Evolutionary conservation across 2,888 invertebrate species (phyloP).

Genomic region (Eristalis tenax): DNA sequence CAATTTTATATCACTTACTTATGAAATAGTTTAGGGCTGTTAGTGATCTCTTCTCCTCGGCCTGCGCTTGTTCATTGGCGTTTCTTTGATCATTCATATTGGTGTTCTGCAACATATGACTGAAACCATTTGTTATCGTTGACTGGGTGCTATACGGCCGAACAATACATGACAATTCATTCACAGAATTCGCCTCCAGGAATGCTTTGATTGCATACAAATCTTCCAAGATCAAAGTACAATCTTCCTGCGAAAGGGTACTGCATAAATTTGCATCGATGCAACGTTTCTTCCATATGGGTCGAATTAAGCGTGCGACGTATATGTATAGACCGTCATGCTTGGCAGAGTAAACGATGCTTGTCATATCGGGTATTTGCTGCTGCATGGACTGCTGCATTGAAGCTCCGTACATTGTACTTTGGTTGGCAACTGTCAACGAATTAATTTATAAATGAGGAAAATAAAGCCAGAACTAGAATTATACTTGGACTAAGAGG

Average conservation of each 20-base stretch:
- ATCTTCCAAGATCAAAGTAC: constrained; percentile 88
- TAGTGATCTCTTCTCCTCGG: constrained; percentile 89
- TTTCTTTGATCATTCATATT: constrained; percentile 77
- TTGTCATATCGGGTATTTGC: constrained; percentile 74
- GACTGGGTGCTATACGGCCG: constrained; percentile 74
- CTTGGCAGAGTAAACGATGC: constrained; percentile 87
- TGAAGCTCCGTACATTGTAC: constrained; percentile 24
- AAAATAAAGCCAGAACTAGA: not conserved
- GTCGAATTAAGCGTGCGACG: constrained; percentile 92
- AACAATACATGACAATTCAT: constrained; percentile 78
- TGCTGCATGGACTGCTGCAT: constrained; percentile 63
- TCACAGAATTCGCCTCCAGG: constrained; percentile 85
- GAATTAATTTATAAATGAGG: not conserved
- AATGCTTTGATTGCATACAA: constrained; percentile 89
- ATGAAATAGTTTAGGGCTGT: constrained; percentile 89
- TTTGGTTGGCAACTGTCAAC: constrained; percentile 30
- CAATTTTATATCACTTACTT: constrained; percentile 79
- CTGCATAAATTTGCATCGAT: constrained; percentile 87
- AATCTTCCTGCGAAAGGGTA: constrained; percentile 86
- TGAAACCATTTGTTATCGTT: constrained; percentile 75
- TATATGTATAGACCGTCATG: constrained; percentile 97
- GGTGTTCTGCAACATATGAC: constrained; percentile 73
- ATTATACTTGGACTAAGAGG: constrained; percentile 81
- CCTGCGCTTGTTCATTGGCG: constrained; percentile 82
- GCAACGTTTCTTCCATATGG: constrained; percentile 93